Evolutionary conservation across 2,797 vertebrate genomes (phyloP).

Genomic region (Cossypha dichroa): DNA sequence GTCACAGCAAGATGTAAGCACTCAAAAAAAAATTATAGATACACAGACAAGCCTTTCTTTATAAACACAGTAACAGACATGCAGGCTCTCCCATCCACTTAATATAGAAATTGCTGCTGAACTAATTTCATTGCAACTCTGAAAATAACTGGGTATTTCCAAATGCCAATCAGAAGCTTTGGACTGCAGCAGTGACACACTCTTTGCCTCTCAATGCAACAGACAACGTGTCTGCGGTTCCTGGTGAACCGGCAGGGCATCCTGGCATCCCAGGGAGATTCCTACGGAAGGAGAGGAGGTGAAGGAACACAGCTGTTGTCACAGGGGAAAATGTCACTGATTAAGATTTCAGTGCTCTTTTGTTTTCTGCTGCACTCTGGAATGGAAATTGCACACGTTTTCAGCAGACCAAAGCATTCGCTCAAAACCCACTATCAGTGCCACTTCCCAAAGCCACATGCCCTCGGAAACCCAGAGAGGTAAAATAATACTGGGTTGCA

Average conservation of each 20-base stretch:
- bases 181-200: neutral
- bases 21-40: neutral
- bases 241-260: neutral
- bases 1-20: neutral
- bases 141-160: neutral
- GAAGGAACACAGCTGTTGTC: slow-evolving; percentile 42
- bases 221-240: slow-evolving; percentile 36
- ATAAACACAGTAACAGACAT: slow-evolving; percentile 8
- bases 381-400: neutral
- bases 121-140: slow-evolving; percentile 16
- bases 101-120: neutral
- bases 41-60: neutral
- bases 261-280: slow-evolving; percentile 2
- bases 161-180: neutral
- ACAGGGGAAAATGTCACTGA: neutral
- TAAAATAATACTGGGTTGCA: slow-evolving; percentile 33
- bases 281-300: slow-evolving; percentile 3
- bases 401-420: neutral
- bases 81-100: neutral
- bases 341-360: slow-evolving; percentile 35
- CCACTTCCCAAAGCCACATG: slow-evolving; percentile 48
- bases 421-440: neutral
- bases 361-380: neutral
- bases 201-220: slow-evolving; percentile 14
- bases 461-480: slow-evolving; percentile 29